Evolutionary conservation across 2,888 invertebrate species (phyloP).

Genomic region (Tryphoninae sp.): DNA sequence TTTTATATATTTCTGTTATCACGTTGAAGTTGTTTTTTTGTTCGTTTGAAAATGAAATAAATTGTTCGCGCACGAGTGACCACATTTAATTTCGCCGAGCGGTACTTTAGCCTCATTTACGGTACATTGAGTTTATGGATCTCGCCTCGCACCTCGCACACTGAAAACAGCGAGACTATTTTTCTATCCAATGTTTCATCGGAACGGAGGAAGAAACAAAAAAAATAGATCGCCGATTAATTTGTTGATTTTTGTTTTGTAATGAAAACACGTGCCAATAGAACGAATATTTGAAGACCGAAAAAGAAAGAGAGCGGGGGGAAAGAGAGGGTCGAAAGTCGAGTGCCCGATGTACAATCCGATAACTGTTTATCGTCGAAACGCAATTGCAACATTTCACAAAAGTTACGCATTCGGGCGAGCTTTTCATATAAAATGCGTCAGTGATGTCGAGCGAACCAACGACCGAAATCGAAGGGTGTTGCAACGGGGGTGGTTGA

Average conservation of each 20-base stretch:
- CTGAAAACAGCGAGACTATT: background rate
- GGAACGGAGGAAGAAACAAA: background rate
- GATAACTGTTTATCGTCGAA: constrained; percentile 48
- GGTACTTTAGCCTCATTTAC: constrained; percentile 10
- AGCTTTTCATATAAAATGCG: constrained; percentile 41
- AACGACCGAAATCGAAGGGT: background rate
- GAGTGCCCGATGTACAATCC: constrained; percentile 24
- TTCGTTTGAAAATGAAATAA: constrained; percentile 32
- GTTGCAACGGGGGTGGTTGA: background rate
- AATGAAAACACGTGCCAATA: background rate
- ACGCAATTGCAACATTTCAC: constrained; percentile 48
- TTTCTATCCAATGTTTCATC: background rate
- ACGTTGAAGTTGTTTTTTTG: constrained; percentile 8
- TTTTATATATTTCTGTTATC: constrained; percentile 32
- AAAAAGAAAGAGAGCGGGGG: background rate
- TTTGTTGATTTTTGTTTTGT: constrained; percentile 17
- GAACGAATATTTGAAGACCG: constrained; percentile 8
- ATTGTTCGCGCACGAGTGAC: constrained; percentile 11
- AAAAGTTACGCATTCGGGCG: constrained; percentile 34
- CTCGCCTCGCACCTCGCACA: constrained; percentile 26
- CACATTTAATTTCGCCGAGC: constrained; percentile 37
- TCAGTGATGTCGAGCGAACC: constrained; percentile 9
- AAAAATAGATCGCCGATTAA: constrained; percentile 34
- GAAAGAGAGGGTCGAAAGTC: constrained; percentile 18
- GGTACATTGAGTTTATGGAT: background rate